These are phyloP conservation scores for Acromyrmex heyeri DNA, from an alignment of 1,140 invertebrate species.

Conservation along the genomic window DNA sequence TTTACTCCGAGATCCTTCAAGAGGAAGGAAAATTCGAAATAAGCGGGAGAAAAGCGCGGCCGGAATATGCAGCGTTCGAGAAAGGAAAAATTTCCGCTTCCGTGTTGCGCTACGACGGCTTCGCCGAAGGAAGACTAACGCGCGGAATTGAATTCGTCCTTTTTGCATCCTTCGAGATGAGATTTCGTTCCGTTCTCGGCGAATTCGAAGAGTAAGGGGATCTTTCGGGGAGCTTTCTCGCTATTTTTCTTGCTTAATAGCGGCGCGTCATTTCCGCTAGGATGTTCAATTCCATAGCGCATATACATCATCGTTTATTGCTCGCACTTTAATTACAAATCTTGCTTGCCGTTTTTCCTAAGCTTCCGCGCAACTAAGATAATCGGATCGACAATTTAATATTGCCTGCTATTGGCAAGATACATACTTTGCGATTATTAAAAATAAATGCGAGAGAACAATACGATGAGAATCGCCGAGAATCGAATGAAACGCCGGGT, in stretches of 20 bases:
- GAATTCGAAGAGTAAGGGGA: slow-evolving; percentile 34
- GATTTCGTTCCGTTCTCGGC: slow-evolving; percentile 29
- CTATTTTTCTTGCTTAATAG: slow-evolving; percentile 25
- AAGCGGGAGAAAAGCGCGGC: slow-evolving; percentile 5
- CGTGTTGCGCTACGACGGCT: not conserved
- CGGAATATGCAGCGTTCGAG: slow-evolving; percentile 20
- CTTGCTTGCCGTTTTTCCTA: not conserved
- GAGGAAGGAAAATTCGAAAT: slow-evolving; percentile 55
- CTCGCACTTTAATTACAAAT: slow-evolving; percentile 16
- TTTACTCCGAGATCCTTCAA: not conserved
- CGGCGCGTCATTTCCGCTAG: slow-evolving; percentile 10
- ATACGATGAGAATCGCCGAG: slow-evolving; percentile 3
- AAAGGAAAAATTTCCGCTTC: slow-evolving; percentile 20
- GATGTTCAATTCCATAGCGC: not conserved
- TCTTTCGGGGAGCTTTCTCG: not conserved
- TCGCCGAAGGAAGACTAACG: slow-evolving; percentile 39
- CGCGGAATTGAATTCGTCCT: slow-evolving; percentile 54
- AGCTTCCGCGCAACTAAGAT: not conserved
- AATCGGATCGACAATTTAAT: slow-evolving; percentile 48
- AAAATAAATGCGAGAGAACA: not conserved
- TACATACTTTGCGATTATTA: not conserved
- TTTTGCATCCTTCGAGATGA: slow-evolving; percentile 41
- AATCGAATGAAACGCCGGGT: slow-evolving; percentile 12
- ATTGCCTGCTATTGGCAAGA: not conserved
- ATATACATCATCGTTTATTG: not conserved